phyloP scores from a whole-genome alignment of 2,888 invertebrate species.

The Drosophila phalerata region DNA sequence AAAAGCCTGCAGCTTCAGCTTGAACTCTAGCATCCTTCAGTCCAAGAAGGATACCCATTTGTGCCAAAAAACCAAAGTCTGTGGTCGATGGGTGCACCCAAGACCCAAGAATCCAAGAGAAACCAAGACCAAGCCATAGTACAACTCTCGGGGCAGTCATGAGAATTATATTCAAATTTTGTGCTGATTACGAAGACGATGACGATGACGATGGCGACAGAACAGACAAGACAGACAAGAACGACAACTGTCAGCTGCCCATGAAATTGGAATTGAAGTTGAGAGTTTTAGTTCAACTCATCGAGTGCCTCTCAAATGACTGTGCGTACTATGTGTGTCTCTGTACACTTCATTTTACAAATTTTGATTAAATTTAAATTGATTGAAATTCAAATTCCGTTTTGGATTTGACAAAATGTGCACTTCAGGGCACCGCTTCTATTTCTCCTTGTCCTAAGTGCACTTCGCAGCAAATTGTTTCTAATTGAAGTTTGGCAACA shows the following conservation, averaged over 20 bases:
- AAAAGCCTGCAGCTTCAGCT: constrained; percentile 39
- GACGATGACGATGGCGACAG: constrained; percentile 6
- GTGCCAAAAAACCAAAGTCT: constrained; percentile 18
- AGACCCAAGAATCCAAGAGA: constrained; percentile 12
- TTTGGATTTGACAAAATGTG: constrained; percentile 74
- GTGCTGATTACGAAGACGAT: constrained; percentile 61
- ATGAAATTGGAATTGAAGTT: constrained; percentile 57
- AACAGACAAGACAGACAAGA: constrained; percentile 3
- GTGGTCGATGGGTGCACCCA: constrained; percentile 36
- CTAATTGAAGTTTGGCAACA: constrained; percentile 60
- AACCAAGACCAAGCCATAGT: constrained; percentile 9
- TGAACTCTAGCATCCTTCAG: constrained; percentile 17
- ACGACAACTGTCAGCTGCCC: constrained; percentile 53
- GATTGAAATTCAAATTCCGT: constrained; percentile 78
- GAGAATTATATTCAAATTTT: constrained; percentile 78
- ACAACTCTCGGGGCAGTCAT: constrained; percentile 67
- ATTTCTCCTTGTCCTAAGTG: constrained; percentile 46
- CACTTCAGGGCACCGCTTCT: constrained; percentile 24
- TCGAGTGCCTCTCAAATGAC: constrained; percentile 46
- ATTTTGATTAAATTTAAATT: constrained; percentile 77
- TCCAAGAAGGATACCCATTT: constrained; percentile 17
- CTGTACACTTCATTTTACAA: constrained; percentile 63
- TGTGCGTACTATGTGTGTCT: constrained; percentile 23
- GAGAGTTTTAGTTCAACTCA: constrained; percentile 44
- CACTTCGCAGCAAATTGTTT: constrained; percentile 66